phyloP scores from a whole-genome alignment of 2,888 invertebrate genomes.

The Eudasyphora cyanicolor region DNA sequence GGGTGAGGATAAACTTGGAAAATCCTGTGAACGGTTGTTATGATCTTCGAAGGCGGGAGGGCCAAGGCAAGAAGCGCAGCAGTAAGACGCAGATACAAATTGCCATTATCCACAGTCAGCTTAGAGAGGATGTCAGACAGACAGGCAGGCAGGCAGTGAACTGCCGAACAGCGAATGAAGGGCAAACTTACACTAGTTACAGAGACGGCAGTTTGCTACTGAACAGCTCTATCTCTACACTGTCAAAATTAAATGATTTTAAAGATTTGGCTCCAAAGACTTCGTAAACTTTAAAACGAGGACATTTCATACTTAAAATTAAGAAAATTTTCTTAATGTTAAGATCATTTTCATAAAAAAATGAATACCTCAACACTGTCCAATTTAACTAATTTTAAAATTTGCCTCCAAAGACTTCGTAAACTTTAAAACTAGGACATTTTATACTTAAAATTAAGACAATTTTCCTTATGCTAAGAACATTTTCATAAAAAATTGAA shows the following conservation, averaged over 20 bases:
- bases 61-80: neutral
- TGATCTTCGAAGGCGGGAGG: neutral
- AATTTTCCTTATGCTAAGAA: too few relatives aligned
- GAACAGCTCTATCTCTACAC: neutral
- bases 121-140: neutral
- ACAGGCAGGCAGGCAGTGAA: neutral
- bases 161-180: neutral
- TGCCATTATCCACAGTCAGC: conserved; percentile 13
- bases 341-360: too few relatives aligned
- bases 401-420: too few relatives aligned
- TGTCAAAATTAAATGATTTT: neutral
- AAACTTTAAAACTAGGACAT: too few relatives aligned
- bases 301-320: too few relatives aligned
- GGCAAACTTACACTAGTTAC: conserved; percentile 19
- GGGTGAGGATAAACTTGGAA: conserved; percentile 22
- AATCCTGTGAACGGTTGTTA: neutral
- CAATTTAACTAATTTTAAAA: too few relatives aligned
- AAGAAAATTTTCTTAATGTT: too few relatives aligned
- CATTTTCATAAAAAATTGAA: too few relatives aligned
- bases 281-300: too few relatives aligned
- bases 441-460: too few relatives aligned
- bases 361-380: neutral
- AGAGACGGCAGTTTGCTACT: neutral
- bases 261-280: neutral
- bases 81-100: conserved; percentile 15